These are phyloP conservation scores for Strigamia maritima DNA, from an alignment of 2,888 invertebrate genomes.

Conservation along the genomic window DNA sequence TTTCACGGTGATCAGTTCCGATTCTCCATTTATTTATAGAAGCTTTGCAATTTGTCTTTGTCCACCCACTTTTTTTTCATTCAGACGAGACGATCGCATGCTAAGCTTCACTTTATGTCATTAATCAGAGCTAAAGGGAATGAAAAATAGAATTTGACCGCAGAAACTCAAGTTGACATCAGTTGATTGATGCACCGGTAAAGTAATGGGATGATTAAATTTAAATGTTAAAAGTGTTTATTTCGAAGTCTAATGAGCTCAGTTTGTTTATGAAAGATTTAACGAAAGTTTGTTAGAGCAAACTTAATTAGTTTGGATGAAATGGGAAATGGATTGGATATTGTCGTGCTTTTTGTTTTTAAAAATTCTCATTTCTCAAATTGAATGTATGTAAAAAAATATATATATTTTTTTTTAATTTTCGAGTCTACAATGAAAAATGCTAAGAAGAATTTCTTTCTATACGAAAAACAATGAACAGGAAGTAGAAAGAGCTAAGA, in stretches of 20 bases:
- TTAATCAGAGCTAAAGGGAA: background rate
- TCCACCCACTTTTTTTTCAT: slow-evolving; percentile 10
- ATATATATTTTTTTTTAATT: background rate
- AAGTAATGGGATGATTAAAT: background rate
- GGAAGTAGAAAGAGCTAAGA: background rate
- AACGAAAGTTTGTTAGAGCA: background rate
- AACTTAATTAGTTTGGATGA: background rate
- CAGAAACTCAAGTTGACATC: background rate
- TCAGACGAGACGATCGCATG: background rate
- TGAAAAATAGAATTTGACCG: background rate
- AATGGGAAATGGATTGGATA: background rate
- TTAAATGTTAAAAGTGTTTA: background rate
- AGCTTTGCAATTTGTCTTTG: background rate
- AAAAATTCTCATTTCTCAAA: background rate
- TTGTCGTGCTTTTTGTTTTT: background rate
- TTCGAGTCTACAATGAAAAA: background rate
- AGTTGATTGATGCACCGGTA: background rate
- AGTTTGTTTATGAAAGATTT: background rate
- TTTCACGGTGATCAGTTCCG: background rate
- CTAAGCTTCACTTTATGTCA: background rate
- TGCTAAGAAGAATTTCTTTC: background rate
- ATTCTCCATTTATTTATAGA: background rate
- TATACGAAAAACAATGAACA: background rate
- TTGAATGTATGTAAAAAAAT: background rate
- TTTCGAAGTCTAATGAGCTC: no score